These are phyloP conservation scores for Mythimna pallens DNA, from an alignment of 2,888 invertebrate genomes.

Conservation along the genomic window DNA sequence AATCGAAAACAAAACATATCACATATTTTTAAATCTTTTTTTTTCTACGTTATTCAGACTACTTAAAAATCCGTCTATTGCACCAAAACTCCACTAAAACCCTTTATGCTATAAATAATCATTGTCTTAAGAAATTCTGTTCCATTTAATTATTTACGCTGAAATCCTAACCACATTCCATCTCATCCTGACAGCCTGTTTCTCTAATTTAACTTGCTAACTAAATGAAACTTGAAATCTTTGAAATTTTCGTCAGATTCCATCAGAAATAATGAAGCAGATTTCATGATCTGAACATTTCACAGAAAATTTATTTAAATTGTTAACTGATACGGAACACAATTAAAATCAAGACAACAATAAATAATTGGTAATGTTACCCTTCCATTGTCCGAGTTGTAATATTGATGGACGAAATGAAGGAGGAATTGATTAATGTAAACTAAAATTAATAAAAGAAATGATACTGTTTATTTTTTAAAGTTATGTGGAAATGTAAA, in stretches of 20 bases:
- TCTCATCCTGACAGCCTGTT: constrained; percentile 20
- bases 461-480: neutral
- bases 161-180: constrained; percentile 22
- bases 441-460: neutral
- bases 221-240: constrained; percentile 43
- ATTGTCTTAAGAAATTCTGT: neutral
- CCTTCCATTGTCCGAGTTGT: neutral
- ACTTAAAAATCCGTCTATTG: too few relatives aligned
- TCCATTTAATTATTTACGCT: constrained; percentile 27
- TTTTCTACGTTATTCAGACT: too few relatives aligned
- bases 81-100: neutral
- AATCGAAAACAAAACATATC: too few relatives aligned
- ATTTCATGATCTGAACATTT: constrained; percentile 30
- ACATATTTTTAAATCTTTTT: too few relatives aligned
- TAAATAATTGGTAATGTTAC: constrained; percentile 35
- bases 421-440: neutral
- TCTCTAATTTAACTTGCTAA: constrained; percentile 46
- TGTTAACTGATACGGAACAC: constrained; percentile 21
- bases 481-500: too few relatives aligned
- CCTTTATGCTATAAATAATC: neutral
- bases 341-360: constrained; percentile 25
- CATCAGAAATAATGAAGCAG: constrained; percentile 36
- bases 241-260: constrained; percentile 39
- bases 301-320: constrained; percentile 7
- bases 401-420: neutral